Evolutionary conservation across 2,113 vertebrate species (phyloP).

Genomic region (Cettia cetti): DNA sequence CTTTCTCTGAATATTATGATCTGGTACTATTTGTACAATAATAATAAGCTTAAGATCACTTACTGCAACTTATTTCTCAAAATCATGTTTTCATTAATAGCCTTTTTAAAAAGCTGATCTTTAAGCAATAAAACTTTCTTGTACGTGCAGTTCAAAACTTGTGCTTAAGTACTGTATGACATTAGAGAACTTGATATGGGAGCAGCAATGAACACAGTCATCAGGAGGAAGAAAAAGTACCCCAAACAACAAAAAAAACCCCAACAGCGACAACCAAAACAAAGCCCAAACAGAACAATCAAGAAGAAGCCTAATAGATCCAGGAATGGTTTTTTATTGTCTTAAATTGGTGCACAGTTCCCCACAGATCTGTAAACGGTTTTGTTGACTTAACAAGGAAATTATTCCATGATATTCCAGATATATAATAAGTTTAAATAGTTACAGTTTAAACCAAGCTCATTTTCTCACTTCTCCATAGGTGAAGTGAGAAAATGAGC

Average conservation of each 20-base stretch:
- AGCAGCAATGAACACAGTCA: neutral
- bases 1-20: neutral
- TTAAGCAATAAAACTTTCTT: neutral
- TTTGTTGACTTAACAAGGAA: neutral
- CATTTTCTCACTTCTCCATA: neutral
- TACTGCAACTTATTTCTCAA: neutral
- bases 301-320: neutral
- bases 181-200: neutral
- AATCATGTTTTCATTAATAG: neutral
- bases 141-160: neutral
- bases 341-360: neutral
- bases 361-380: neutral
- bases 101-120: neutral
- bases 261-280: neutral
- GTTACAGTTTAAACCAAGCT: neutral
- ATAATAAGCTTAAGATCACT: neutral
- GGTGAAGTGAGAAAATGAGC: too few species aligned
- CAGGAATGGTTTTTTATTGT: neutral
- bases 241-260: neutral
- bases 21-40: neutral
- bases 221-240: neutral
- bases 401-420: neutral
- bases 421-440: neutral
- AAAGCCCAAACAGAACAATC: neutral
- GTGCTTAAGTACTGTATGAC: neutral